Base-by-base conservation (phyloP, 2,113 vertebrate species). In the Brachyhypopomus gauderio region DNA sequence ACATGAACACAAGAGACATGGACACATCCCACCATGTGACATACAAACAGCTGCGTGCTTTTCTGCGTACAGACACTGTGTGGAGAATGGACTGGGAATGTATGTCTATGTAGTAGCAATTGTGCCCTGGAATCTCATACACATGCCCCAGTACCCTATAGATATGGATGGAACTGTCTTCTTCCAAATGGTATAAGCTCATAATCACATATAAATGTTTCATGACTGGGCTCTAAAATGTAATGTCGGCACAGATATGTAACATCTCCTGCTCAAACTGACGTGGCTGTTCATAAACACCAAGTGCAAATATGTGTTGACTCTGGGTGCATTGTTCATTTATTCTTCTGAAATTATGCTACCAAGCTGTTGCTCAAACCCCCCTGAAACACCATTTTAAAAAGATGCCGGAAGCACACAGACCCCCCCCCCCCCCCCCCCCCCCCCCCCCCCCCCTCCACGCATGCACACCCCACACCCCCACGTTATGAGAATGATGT, bases 401-500 rank as follows among this genome's bases (percentile, higher is more conserved):
- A 25, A 64, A 45, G 23, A 12, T 5, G 19, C 48, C 36, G 9
- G 0, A n/a, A 22, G 17, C 23, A 16, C 23, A 41, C 22, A 63
- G n/a, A 58, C 59, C 73, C 59, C 52, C 38, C 73, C 41, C 63
- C 36, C 52, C 30, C 30, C 30, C 25, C 55, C 60, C 45, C 71
- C 30, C 38, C 45, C 64, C 25, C 23, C 30, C 9, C 58, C 38
- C 11, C 36, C 67, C 23, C 27, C 69, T 48, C 63, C 25, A 38
- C 30, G 11, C 58, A 60, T 5, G 36, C 67, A 38, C 27, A 78
- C 64, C 63, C 52, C 52, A 34, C 19, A 70, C 52, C 55, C 73
- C 41, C 63, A 52, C 36, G 80, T 77, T 77, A 88, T 78, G 77
- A 78, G 64, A 71, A 83, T 88, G 86, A 87, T 88, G 86, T 81